Base-by-base conservation (phyloP, 2,113 vertebrate genomes). In the Peromyscus maniculatus region DNA sequence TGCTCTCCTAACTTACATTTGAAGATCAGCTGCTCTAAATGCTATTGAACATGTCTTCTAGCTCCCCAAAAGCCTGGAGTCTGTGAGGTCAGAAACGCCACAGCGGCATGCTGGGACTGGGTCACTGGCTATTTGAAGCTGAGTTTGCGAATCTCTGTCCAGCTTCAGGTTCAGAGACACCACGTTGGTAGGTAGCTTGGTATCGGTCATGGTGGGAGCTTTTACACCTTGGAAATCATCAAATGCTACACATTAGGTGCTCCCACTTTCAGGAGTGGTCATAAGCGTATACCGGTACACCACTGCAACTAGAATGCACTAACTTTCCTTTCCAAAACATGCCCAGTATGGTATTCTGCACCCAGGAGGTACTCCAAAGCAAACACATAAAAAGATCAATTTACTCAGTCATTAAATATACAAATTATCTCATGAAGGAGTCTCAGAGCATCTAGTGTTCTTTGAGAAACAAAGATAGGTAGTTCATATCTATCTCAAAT, bases 321-420 rank as follows among this genome's bases (percentile, higher is more conserved):
- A 69, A 91, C 28, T 43, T 8, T 28, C 12, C 80, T 59, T 95
- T 94, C 92, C 91, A 69, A 90, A 94, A 93, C 93, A 89, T 17
- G 9, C 12, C 69, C 79, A 95, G 39, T 82, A 79, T 46, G 83
- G 69, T 93, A 78, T 90, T 95, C 49, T 96, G 57, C 9, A 96
- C n/a, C 90, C 69, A 87, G 43, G 24, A 91, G 19, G 31, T 67
- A 15, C 22, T 89, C 39, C 77, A 96, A 95, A 90, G 26, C 33
- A 95, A 94, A 59, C 87, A 75, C 17, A 93, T 33, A 67, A 66
- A 28, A 87, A 87, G 39, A 66, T 3, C 17, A 88, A 71, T 66
- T 64, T 82, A 95, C 91, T 96, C 36, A 96, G 31, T 66, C 21
- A 78, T 92, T 77, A 95, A 96, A 93, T 78, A 71, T n/a, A 96